Evolutionary conservation across 2,888 invertebrate genomes (phyloP), one percentile per base, ranked within the genome.

Genomic region (Nipponacmea schrenckii): DNA sequence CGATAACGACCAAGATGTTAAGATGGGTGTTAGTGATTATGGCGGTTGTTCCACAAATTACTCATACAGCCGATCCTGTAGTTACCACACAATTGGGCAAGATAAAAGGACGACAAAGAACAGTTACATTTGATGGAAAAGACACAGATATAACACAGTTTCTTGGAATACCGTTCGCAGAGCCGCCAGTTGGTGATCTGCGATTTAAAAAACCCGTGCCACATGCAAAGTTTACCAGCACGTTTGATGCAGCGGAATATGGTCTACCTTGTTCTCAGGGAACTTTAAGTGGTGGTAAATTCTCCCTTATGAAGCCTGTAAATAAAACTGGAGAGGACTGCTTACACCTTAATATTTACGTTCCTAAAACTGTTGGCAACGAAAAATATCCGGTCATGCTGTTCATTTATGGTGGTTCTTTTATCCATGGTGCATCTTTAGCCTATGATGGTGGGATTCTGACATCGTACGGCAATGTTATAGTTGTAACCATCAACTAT

Each of bases 201-300:
- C 76, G 84, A 62, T 88, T 84, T 66, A 74, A 79, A 71, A 80
- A 79, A 68, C 84, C 85, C 4, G 67, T 70, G 67, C 84, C 80
- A 8, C 74, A 74, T 14, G 81, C 79, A 1, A 69, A 72, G 14
- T 83, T 81, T 80, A 68, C 64, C 20, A 80, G 79, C 91, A 84
- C 96, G 95, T 71, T 94, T 76, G 95, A 96, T 88, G 93, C 96
- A 46, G 95, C 94, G 17, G 91, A 92, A 85, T 92, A 92, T 87
- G 95, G 96, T 76, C 95, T 96, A 88, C 93, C 95, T 77, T 97
- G 97, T 91, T 93, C 94, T 84, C 96, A 68, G 27, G 20, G 17
- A n/a, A 12, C 15, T 14, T 26, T 20, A 15, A 27, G 4, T 39
- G 5, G 17, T 24, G 56, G 20, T n/a, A n/a, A 56, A 14, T 39